phyloP scores from a whole-genome alignment of 2,888 invertebrate species.

The Eumerus sabulonum region DNA sequence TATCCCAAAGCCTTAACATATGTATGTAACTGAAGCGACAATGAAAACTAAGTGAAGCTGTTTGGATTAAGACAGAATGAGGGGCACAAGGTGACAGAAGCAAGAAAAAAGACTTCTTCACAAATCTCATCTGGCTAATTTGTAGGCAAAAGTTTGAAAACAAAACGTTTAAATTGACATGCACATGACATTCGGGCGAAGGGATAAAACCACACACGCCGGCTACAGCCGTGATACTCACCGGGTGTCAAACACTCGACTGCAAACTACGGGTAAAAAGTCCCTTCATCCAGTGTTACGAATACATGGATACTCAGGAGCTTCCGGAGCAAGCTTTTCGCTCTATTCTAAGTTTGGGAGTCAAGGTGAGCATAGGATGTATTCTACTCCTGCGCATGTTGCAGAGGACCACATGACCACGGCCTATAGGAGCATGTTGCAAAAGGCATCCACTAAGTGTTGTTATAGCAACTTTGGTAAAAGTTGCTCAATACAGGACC shows the following conservation, averaged over 20 bases:
- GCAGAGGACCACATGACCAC: neutral
- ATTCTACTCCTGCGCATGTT: conserved; percentile 17
- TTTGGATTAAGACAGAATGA: neutral
- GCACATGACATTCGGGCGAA: conserved; percentile 2
- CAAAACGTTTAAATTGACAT: conserved; percentile 55
- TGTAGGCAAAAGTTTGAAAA: conserved; percentile 54
- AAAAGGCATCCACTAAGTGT: too few species aligned
- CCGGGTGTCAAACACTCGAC: conserved; percentile 26
- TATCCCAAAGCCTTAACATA: conserved; percentile 4
- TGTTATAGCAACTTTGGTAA: conserved; percentile 6
- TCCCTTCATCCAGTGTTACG: neutral
- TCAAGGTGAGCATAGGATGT: neutral
- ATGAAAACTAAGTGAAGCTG: too few species aligned
- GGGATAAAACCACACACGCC: conserved; percentile 1
- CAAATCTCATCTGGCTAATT: conserved; percentile 65
- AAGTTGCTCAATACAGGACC: conserved; percentile 29
- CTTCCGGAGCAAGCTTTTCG: conserved; percentile 11
- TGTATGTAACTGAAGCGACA: neutral
- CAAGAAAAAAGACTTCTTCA: conserved; percentile 17
- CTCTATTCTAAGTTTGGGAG: neutral
- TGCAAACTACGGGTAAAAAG: conserved; percentile 33
- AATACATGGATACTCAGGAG: conserved; percentile 8
- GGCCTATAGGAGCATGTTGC: conserved; percentile 45
- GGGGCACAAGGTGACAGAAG: too few species aligned
- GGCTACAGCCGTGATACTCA: conserved; percentile 11